Evolutionary conservation across 2,888 invertebrate genomes (phyloP).

Genomic region (Neoaliturus tenellus): DNA sequence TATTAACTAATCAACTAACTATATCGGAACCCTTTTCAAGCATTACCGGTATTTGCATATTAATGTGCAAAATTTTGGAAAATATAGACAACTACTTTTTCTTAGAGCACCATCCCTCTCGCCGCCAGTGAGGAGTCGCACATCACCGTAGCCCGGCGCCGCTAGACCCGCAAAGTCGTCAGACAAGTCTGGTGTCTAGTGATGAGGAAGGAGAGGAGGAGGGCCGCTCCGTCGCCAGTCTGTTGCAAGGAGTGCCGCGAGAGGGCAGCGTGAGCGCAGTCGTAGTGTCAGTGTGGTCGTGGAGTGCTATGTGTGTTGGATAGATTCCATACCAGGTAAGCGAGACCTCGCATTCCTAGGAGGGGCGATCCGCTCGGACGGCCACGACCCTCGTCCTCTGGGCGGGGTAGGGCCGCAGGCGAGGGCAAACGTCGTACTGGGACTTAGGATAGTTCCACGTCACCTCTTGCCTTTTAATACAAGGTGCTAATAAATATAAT

Average conservation of each 20-base stretch:
- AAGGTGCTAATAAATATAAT: not conserved
- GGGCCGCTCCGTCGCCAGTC: not conserved
- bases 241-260: constrained; percentile 14
- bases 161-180: not conserved
- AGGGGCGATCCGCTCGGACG: not conserved
- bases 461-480: too few relatives aligned
- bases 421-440: too few relatives aligned
- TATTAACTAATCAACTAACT: too few relatives aligned
- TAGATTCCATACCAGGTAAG: not conserved
- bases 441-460: not conserved
- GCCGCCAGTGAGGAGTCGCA: too few relatives aligned
- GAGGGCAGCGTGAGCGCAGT: too few relatives aligned
- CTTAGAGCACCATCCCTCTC: too few relatives aligned
- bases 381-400: not conserved
- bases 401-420: not conserved
- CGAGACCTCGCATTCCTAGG: not conserved
- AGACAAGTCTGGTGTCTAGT: not conserved
- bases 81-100: too few relatives aligned
- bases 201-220: not conserved
- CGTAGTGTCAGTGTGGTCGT: not conserved
- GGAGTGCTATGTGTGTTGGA: constrained; percentile 27
- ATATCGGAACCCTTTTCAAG: too few relatives aligned
- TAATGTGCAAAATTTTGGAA: too few relatives aligned
- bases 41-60: too few relatives aligned
- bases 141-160: not conserved